Percentiles rank a stretch among this genome's conserved stretches.
Conservation (phyloP, 1,140 invertebrate species). For the Xylocopa sonorina region DNA sequence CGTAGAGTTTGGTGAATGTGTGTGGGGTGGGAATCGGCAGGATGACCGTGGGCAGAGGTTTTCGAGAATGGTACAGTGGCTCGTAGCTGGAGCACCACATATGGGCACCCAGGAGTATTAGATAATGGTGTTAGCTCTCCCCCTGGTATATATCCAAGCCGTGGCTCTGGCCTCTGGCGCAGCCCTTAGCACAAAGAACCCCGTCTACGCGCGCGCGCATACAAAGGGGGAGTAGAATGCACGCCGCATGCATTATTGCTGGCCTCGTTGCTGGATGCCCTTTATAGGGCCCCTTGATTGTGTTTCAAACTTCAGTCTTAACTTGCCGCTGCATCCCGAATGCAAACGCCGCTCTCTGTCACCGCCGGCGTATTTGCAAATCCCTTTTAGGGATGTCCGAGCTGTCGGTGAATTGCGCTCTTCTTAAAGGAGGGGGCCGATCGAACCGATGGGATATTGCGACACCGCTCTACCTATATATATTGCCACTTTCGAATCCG, state of each 20-base stretch:
- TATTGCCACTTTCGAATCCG: slow-evolving; percentile 44
- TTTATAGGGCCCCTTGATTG: slow-evolving; percentile 62
- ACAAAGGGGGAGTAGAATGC: slow-evolving; percentile 57
- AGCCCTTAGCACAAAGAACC: slow-evolving; percentile 74
- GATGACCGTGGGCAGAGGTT: slow-evolving; percentile 60
- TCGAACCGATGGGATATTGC: slow-evolving; percentile 30
- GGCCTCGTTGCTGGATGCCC: slow-evolving; percentile 60
- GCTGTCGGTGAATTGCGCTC: slow-evolving; percentile 36
- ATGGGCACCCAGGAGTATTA: slow-evolving; percentile 79
- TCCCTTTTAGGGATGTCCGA: slow-evolving; percentile 26
- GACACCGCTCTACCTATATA: slow-evolving; percentile 30
- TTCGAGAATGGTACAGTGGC: slow-evolving; percentile 75
- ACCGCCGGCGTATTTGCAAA: slow-evolving; percentile 47
- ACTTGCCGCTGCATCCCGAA: slow-evolving; percentile 43
- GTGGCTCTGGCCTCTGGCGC: slow-evolving; percentile 60
- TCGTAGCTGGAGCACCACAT: slow-evolving; percentile 79
- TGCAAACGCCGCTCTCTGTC: slow-evolving; percentile 46
- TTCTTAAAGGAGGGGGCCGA: slow-evolving; percentile 33
- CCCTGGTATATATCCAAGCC: slow-evolving; percentile 59
- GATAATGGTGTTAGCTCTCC: slow-evolving; percentile 80
- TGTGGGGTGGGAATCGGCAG: slow-evolving; percentile 6
- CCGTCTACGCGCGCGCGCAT: slow-evolving; percentile 69
- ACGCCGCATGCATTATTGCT: slow-evolving; percentile 71
- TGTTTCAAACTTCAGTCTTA: slow-evolving; percentile 72
- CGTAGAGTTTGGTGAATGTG: not conserved